Percentiles rank a stretch among this genome's conserved stretches.
These are phyloP conservation scores for Falco biarmicus DNA, from an alignment of 2,797 vertebrate genomes.

Conservation along the genomic window DNA sequence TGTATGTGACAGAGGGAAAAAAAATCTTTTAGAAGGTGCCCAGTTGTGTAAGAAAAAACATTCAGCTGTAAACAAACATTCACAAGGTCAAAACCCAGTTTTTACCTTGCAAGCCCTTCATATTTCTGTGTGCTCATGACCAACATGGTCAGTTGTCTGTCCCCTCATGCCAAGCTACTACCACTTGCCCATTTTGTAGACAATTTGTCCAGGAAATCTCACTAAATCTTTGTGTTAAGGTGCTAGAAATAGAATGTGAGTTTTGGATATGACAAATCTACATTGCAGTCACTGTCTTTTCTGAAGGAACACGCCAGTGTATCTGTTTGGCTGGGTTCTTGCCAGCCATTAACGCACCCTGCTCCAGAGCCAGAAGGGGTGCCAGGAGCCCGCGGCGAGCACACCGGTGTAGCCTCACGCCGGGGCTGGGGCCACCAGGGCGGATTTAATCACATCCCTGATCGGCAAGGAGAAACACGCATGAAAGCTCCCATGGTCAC, in stretches of 20 bases:
- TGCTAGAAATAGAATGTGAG: conserved; percentile 44
- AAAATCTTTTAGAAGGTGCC: not conserved
- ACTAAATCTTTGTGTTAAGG: conserved; percentile 3
- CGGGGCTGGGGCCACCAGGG: not conserved
- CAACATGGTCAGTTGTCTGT: not conserved
- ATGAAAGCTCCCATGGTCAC: not conserved
- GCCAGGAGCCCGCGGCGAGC: conserved; percentile 5
- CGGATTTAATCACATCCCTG: not conserved
- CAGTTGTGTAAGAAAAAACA: not conserved
- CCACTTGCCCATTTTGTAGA: conserved; percentile 1
- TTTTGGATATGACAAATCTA: conserved; percentile 23
- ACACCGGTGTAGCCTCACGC: not conserved
- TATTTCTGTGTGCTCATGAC: not conserved
- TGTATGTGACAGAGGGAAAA: not conserved
- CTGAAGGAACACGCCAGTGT: not conserved
- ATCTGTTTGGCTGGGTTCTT: not conserved
- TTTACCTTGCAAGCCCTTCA: not conserved
- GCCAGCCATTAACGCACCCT: conserved; percentile 43
- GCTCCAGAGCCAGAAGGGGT: not conserved
- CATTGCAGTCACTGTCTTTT: not conserved
- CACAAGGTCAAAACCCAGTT: not conserved
- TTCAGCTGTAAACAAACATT: not conserved
- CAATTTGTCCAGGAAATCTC: not conserved
- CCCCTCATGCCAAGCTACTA: conserved; percentile 1
- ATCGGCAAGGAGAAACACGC: not conserved